Percentiles rank a stretch among this genome's conserved stretches.
Evolutionary conservation across 2,113 vertebrate species (phyloP).

Genomic region (Nyctereutes procyonoides): DNA sequence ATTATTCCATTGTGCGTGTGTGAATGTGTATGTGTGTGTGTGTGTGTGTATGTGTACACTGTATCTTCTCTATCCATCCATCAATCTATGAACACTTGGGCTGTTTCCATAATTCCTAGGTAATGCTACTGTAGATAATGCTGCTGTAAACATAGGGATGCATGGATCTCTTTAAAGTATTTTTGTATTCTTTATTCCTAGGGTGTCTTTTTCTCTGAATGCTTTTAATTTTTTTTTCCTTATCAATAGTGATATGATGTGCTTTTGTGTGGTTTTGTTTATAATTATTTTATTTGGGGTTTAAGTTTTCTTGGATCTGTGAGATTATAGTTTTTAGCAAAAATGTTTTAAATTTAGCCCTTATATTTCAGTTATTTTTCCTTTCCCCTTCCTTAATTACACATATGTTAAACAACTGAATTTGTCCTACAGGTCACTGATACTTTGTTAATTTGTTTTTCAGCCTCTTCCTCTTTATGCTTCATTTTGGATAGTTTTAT

Average conservation of each 20-base stretch:
- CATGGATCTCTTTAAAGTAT: not conserved
- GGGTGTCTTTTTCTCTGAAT: not conserved
- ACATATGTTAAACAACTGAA: not conserved
- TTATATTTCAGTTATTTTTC: not conserved
- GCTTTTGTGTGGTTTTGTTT: not conserved
- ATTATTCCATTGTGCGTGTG: not conserved
- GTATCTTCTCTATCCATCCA: not conserved
- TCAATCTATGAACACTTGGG: not conserved
- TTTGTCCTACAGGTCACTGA: not conserved
- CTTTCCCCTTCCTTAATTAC: not conserved
- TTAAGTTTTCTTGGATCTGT: slow-evolving; percentile 22
- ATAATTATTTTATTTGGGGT: not conserved
- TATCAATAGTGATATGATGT: not conserved
- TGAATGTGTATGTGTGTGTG: too few species aligned
- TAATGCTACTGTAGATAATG: not conserved
- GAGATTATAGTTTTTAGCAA: not conserved
- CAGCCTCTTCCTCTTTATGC: not conserved
- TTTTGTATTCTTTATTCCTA: not conserved
- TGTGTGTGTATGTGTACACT: too few species aligned
- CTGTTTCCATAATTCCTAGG: not conserved
- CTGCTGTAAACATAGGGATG: not conserved
- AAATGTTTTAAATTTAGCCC: not conserved
- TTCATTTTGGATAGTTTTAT: slow-evolving; percentile 35
- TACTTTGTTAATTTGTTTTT: not conserved
- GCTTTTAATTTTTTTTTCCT: not conserved